A percentile compares a stretch with the other conserved stretches of the same genome.
Evolutionary conservation across 2,888 invertebrate genomes (phyloP).

Genomic region (Carpatolechia fugitivella): DNA sequence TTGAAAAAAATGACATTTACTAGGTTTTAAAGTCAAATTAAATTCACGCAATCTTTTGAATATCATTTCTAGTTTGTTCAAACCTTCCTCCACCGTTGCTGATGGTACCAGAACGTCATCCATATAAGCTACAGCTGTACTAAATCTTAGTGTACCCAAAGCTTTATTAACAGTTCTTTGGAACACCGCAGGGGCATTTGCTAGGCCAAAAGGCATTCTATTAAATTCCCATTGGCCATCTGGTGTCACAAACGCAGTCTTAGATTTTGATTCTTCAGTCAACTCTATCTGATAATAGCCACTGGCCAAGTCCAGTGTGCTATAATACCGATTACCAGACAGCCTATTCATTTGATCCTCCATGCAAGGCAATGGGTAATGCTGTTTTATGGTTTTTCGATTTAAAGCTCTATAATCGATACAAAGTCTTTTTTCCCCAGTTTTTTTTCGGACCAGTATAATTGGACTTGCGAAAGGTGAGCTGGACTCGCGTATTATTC

Average conservation of each 20-base stretch:
- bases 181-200: too few species aligned
- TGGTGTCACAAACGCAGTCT: too few species aligned
- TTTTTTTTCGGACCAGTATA: slow-evolving; percentile 14
- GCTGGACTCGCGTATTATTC: slow-evolving; percentile 8
- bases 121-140: slow-evolving; percentile 5
- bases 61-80: not conserved
- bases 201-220: too few species aligned
- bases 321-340: slow-evolving; percentile 2
- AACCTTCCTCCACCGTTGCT: not conserved
- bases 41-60: slow-evolving; percentile 6
- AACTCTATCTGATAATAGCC: too few species aligned
- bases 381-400: slow-evolving; percentile 13
- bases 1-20: slow-evolving; percentile 23
- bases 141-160: not conserved
- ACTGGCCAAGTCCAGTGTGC: slow-evolving; percentile 11
- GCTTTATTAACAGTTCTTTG: slow-evolving; percentile 16
- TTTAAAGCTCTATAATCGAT: slow-evolving; percentile 13
- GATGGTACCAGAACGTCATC: slow-evolving; percentile 10
- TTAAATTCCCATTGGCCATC: too few species aligned
- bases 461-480: slow-evolving; percentile 19
- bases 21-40: slow-evolving; percentile 20
- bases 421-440: too few species aligned
- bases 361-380: too few species aligned
- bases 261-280: slow-evolving; percentile 8
- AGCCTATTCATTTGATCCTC: slow-evolving; percentile 14